Conservation (phyloP, 2,797 vertebrate genomes). For the Capromys pilorides region DNA sequence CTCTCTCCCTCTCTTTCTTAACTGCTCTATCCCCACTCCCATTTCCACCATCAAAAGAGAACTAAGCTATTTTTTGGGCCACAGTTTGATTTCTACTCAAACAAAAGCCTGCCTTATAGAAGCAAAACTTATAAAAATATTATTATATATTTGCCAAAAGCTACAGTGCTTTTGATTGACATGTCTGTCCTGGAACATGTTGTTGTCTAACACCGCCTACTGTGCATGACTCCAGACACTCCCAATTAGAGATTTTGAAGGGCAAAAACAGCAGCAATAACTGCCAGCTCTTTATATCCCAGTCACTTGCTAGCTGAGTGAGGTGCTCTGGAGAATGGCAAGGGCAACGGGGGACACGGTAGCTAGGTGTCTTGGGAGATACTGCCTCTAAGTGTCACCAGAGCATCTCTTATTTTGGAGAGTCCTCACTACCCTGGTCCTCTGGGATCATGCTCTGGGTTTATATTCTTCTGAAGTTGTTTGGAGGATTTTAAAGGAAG, state of each 20-base stretch:
- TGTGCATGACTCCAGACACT: neutral
- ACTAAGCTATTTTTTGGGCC: neutral
- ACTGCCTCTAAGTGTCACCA: slow-evolving; percentile 70
- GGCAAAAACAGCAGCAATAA: slow-evolving; percentile 60
- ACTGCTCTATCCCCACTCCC: neutral
- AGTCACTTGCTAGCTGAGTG: slow-evolving; percentile 61
- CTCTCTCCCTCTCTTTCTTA: neutral
- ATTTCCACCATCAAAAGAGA: slow-evolving; percentile 16
- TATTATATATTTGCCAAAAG: slow-evolving; percentile 72
- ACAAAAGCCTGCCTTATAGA: slow-evolving; percentile 62
- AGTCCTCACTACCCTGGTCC: slow-evolving; percentile 56
- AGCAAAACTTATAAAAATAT: slow-evolving; percentile 78
- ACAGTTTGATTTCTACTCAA: slow-evolving; percentile 62
- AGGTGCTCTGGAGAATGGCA: slow-evolving; percentile 58
- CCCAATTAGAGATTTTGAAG: slow-evolving; percentile 13
- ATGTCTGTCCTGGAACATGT: slow-evolving; percentile 50
- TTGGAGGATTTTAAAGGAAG: slow-evolving; percentile 70
- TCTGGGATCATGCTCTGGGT: slow-evolving; percentile 50
- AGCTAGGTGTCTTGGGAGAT: neutral
- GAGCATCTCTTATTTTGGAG: slow-evolving; percentile 80
- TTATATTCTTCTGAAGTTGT: slow-evolving; percentile 34
- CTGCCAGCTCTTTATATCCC: slow-evolving; percentile 44
- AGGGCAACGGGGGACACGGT: neutral
- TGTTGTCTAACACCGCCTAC: neutral
- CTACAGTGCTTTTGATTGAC: neutral